Percentiles rank a stretch among this genome's conserved stretches.
Evolutionary conservation across 2,888 invertebrate species (phyloP).

Genomic region (Diabrotica balteata): DNA sequence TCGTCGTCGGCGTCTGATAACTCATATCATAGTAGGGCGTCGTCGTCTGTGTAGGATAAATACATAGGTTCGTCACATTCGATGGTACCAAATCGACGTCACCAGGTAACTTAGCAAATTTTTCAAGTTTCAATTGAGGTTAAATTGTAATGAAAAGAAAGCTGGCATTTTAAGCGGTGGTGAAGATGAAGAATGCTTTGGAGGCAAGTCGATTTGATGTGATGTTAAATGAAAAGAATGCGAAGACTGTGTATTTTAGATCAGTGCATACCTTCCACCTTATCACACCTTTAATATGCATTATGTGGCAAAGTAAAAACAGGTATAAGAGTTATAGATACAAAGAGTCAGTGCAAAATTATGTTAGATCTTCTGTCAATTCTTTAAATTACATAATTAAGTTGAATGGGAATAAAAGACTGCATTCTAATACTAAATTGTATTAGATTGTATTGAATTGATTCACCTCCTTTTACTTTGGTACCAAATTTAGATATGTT

Average conservation of each 20-base stretch:
- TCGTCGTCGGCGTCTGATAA: constrained; percentile 76
- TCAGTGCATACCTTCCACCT: not conserved
- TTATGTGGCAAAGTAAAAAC: too few species aligned
- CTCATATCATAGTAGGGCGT: constrained; percentile 77
- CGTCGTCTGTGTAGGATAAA: constrained; percentile 55
- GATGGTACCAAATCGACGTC: constrained; percentile 44
- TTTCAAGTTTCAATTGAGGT: constrained; percentile 18
- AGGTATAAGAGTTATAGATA: too few species aligned
- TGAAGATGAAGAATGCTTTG: constrained; percentile 31
- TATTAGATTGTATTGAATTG: too few species aligned
- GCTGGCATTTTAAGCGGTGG: constrained; percentile 12
- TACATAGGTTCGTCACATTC: constrained; percentile 25
- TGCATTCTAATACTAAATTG: too few species aligned
- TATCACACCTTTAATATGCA: too few species aligned
- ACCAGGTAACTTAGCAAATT: constrained; percentile 27
- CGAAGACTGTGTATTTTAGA: not conserved
- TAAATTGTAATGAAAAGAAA: constrained; percentile 8
- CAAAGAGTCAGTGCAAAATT: too few species aligned
- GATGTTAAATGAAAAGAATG: constrained; percentile 45
- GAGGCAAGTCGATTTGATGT: constrained; percentile 48
- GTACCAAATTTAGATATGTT: too few species aligned
- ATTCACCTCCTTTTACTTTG: too few species aligned
- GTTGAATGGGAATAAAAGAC: too few species aligned
- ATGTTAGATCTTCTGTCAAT: too few species aligned
- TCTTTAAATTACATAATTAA: too few species aligned